phyloP scores from a whole-genome alignment of 2,888 invertebrate genomes.

The Tenodera sinensis region DNA sequence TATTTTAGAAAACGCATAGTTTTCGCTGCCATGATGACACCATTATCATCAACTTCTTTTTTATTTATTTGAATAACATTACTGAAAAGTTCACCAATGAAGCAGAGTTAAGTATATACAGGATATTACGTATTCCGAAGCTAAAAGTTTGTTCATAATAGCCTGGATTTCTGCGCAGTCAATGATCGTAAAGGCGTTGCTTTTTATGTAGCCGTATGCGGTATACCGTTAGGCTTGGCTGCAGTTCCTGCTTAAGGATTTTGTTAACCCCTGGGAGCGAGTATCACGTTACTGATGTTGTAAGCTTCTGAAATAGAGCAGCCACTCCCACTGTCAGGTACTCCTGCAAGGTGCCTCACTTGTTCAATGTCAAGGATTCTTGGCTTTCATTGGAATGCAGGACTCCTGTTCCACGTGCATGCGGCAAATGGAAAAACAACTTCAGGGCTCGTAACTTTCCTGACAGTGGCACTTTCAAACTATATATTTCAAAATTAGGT shows the following conservation, averaged over 20 bases:
- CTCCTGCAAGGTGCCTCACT: background rate
- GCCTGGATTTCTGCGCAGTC: background rate
- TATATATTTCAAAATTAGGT: no score
- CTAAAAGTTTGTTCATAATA: no score
- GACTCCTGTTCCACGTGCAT: background rate
- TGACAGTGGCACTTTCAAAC: background rate
- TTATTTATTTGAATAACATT: no score
- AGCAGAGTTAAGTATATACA: no score
- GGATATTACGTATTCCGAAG: no score
- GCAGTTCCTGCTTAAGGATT: background rate
- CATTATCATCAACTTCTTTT: no score
- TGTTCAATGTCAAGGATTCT: background rate
- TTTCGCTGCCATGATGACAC: no score
- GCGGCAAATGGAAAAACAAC: background rate
- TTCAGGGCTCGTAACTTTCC: background rate
- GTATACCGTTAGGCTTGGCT: background rate
- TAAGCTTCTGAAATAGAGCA: background rate
- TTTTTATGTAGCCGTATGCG: background rate
- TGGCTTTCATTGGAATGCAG: background rate
- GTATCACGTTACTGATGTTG: background rate
- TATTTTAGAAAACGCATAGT: no score
- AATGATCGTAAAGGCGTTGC: background rate
- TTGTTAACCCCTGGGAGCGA: background rate
- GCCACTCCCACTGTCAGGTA: background rate
- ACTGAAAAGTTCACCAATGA: no score